These are phyloP conservation scores for Noctua comes DNA, from an alignment of 2,888 invertebrate genomes.

Conservation along the genomic window DNA sequence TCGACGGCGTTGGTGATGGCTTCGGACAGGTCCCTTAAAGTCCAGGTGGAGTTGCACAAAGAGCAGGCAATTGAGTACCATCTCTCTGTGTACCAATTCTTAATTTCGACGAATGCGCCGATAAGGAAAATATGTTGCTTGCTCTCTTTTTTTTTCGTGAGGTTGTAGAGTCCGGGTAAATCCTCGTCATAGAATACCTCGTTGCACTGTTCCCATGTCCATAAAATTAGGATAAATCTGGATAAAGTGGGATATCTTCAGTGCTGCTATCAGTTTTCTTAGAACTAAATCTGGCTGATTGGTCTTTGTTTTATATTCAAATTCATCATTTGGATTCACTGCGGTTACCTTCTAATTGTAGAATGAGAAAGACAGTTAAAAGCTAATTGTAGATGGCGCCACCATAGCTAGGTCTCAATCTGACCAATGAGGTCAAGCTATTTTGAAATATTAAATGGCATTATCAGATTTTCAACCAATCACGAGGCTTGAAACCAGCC, in stretches of 20 bases:
- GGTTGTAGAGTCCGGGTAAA: neutral
- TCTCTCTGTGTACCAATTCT: neutral
- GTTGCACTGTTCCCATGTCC: neutral
- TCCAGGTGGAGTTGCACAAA: too few species aligned
- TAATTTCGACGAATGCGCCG: neutral
- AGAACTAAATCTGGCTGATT: too few species aligned
- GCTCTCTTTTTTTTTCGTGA: neutral
- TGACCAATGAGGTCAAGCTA: neutral
- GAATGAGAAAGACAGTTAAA: neutral
- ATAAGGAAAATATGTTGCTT: neutral
- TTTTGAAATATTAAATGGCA: too few species aligned
- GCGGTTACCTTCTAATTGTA: neutral
- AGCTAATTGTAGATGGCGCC: neutral
- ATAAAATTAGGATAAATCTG: neutral
- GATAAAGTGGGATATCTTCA: neutral
- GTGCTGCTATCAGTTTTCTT: neutral
- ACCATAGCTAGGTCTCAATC: neutral
- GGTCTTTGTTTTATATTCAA: too few species aligned
- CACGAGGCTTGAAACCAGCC: neutral
- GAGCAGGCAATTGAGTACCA: too few species aligned
- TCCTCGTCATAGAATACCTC: neutral
- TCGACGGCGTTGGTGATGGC: too few species aligned
- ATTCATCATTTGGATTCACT: too few species aligned
- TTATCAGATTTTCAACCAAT: neutral
- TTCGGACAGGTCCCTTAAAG: too few species aligned